A percentile compares a stretch with the other conserved stretches of the same genome.
phyloP scores from a whole-genome alignment of 2,888 invertebrate genomes.

The Ditula angustiorana region DNA sequence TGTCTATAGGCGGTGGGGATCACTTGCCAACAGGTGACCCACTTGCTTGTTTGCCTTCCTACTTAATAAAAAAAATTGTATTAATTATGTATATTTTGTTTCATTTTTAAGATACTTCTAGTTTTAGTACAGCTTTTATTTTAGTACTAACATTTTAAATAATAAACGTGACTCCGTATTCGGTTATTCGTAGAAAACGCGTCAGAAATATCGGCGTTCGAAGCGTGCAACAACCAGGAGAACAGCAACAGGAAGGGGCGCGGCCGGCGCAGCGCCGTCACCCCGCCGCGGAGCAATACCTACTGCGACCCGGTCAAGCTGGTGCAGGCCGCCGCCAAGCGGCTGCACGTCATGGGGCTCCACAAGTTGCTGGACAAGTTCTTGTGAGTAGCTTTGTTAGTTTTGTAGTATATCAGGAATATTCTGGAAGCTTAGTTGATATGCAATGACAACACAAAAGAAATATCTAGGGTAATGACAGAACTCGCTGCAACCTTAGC shows the following conservation, averaged over 20 bases:
- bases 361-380: slow-evolving; percentile 82
- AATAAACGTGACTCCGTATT: no score
- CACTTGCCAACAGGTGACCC: no score
- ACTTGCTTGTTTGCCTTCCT: no score
- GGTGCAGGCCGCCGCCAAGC: slow-evolving; percentile 84
- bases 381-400: slow-evolving; percentile 63
- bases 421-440: background rate
- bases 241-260: slow-evolving; percentile 54
- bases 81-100: no score
- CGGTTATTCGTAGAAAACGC: slow-evolving; percentile 69
- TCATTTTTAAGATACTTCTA: no score
- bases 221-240: slow-evolving; percentile 72
- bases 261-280: slow-evolving; percentile 54
- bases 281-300: slow-evolving; percentile 52
- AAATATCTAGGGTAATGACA: no score
- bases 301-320: slow-evolving; percentile 84
- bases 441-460: no score
- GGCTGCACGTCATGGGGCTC: slow-evolving; percentile 79
- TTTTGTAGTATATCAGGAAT: background rate
- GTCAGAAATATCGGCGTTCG: slow-evolving; percentile 80
- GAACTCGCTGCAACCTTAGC: no score
- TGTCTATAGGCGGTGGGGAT: no score
- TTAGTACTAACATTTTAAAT: no score
- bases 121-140: no score
- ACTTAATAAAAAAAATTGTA: no score